phyloP scores from a whole-genome alignment of 2,888 invertebrate species.

The Byasa hedistus region DNA sequence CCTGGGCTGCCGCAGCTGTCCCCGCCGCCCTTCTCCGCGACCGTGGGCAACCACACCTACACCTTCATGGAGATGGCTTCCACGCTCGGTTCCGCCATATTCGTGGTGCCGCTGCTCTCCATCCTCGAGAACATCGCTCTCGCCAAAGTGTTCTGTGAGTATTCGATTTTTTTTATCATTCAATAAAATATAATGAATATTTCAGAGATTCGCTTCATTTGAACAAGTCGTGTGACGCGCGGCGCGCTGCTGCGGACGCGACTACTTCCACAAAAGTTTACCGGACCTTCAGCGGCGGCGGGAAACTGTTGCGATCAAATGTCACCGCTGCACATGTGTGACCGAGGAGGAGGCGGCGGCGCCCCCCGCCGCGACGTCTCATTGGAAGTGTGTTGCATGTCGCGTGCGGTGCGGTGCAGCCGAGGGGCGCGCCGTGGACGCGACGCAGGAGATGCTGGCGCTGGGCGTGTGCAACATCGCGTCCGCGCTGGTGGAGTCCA shows the following conservation, averaged over 20 bases:
- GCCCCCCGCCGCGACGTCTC: too few species aligned
- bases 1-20: slow-evolving; percentile 83
- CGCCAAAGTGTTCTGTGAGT: slow-evolving; percentile 91
- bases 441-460: slow-evolving; percentile 94
- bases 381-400: too few species aligned
- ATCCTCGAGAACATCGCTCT: slow-evolving; percentile 96
- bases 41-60: slow-evolving; percentile 82
- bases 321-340: too few species aligned
- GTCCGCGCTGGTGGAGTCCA: slow-evolving; percentile 92
- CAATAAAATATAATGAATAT: too few species aligned
- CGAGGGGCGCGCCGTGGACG: slow-evolving; percentile 89
- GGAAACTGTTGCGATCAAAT: too few species aligned
- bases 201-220: too few species aligned
- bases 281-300: too few species aligned
- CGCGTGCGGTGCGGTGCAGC: slow-evolving; percentile 60
- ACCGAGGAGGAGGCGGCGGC: too few species aligned
- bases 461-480: slow-evolving; percentile 92
- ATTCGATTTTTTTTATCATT: slow-evolving; percentile 3
- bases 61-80: slow-evolving; percentile 85
- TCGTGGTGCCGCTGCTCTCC: slow-evolving; percentile 93
- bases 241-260: too few species aligned
- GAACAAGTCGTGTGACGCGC: too few species aligned
- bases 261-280: too few species aligned
- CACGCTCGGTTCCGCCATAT: slow-evolving; percentile 90
- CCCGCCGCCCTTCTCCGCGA: slow-evolving; percentile 83